phyloP scores from a whole-genome alignment of 1,140 invertebrate genomes.

The Macrocentrus cingulum region DNA sequence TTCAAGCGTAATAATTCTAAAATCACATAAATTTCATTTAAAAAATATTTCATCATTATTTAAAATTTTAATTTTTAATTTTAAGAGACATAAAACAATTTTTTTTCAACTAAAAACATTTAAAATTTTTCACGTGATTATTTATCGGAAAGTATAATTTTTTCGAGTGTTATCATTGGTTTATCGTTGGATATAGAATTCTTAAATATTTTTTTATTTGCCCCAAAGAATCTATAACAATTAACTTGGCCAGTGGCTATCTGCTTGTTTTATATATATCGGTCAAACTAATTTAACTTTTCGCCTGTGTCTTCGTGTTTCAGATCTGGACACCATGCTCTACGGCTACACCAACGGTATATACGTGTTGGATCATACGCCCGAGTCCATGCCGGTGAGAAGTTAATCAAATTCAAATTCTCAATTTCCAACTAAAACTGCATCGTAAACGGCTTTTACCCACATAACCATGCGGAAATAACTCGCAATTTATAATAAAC shows the following conservation, averaged over 20 bases:
- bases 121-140: no score
- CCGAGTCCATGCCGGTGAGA: constrained; percentile 53
- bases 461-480: no score
- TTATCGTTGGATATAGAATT: not conserved
- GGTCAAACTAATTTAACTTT: constrained; percentile 32
- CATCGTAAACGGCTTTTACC: not conserved
- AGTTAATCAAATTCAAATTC: constrained; percentile 32
- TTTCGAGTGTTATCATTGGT: not conserved
- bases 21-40: no score
- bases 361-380: constrained; percentile 54
- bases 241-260: not conserved
- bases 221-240: constrained; percentile 22
- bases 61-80: no score
- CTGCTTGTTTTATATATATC: not conserved
- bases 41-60: no score
- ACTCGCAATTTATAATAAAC: not conserved
- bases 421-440: constrained; percentile 22
- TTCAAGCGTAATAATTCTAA: no score
- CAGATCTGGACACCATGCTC: constrained; percentile 56
- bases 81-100: no score
- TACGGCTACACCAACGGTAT: constrained; percentile 56
- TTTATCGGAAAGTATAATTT: no score
- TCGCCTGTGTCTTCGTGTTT: constrained; percentile 37
- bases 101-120: no score
- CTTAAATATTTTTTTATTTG: constrained; percentile 18